phyloP scores from a whole-genome alignment of 2,888 invertebrate genomes.

The Caenorhabditis zanzibari region DNA sequence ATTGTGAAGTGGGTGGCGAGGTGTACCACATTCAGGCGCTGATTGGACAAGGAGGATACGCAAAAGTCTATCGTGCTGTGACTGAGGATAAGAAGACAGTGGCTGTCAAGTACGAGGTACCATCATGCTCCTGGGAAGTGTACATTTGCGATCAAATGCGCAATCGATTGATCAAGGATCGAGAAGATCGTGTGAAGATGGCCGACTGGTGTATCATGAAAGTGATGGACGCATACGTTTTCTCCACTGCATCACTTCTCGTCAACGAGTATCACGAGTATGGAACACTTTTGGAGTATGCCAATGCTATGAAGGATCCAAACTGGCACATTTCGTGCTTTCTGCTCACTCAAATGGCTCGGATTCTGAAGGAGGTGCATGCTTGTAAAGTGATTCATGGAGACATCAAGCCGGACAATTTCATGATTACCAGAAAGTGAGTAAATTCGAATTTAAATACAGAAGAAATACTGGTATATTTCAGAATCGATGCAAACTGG shows the following conservation, averaged over 20 bases:
- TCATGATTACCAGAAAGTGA: constrained; percentile 86
- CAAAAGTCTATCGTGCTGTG: constrained; percentile 83
- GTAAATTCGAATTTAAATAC: neutral
- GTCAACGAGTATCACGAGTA: constrained; percentile 90
- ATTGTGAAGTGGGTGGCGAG: constrained; percentile 79
- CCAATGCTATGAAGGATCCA: constrained; percentile 71
- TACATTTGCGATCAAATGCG: constrained; percentile 93
- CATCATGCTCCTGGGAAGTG: constrained; percentile 94
- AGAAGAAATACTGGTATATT: constrained; percentile 28
- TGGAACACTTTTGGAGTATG: constrained; percentile 89
- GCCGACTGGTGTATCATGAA: constrained; percentile 62
- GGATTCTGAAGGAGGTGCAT: constrained; percentile 91
- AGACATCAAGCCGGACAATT: constrained; percentile 96
- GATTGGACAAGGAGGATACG: constrained; percentile 85
- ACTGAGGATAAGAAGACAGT: constrained; percentile 63
- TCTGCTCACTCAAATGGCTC: constrained; percentile 88
- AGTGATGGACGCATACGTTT: constrained; percentile 88
- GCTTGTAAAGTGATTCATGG: constrained; percentile 93
- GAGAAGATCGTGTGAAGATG: constrained; percentile 19
- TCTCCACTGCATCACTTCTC: constrained; percentile 90
- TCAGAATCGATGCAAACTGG: constrained; percentile 62
- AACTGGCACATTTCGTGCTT: constrained; percentile 62
- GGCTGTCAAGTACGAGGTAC: constrained; percentile 84
- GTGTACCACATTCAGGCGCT: constrained; percentile 79
- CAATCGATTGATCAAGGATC: constrained; percentile 86